These are phyloP conservation scores for Esox niger DNA, from an alignment of 2,113 vertebrate genomes.

Conservation along the genomic window DNA sequence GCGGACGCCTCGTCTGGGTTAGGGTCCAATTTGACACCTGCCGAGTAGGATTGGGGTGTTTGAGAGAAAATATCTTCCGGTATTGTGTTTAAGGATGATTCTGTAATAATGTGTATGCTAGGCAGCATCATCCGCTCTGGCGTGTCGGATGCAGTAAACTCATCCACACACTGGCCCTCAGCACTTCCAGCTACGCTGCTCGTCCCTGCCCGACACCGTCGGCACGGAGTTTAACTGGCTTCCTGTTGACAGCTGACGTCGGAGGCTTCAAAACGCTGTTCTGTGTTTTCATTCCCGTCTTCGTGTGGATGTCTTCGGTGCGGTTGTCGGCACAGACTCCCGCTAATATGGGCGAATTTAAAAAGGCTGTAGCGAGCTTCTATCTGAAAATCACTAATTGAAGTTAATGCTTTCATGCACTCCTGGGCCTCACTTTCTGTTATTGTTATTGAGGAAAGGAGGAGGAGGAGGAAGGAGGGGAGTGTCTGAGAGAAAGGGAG, in stretches of 20 bases:
- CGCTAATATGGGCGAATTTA: neutral
- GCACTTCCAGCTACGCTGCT: conserved; percentile 1
- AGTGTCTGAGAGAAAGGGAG: neutral
- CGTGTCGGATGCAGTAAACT: neutral
- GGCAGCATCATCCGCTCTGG: neutral
- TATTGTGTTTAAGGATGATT: neutral
- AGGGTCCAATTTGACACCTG: too few species aligned
- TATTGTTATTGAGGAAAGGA: neutral
- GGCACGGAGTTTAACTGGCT: conserved; percentile 7
- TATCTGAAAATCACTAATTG: neutral
- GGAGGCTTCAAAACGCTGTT: neutral
- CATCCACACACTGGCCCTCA: neutral
- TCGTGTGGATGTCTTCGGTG: conserved; percentile 1
- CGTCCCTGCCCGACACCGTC: conserved; percentile 1
- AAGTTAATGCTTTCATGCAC: conserved; percentile 3
- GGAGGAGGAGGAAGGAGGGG: neutral
- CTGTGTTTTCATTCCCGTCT: neutral
- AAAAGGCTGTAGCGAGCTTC: neutral
- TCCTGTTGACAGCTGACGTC: neutral
- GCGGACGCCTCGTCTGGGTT: too few species aligned
- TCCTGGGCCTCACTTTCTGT: neutral
- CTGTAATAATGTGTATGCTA: neutral
- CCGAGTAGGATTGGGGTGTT: too few species aligned
- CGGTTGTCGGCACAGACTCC: neutral
- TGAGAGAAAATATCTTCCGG: too few species aligned